These are phyloP conservation scores for Apotomis turbidana DNA, from an alignment of 2,888 invertebrate genomes.

Conservation along the genomic window DNA sequence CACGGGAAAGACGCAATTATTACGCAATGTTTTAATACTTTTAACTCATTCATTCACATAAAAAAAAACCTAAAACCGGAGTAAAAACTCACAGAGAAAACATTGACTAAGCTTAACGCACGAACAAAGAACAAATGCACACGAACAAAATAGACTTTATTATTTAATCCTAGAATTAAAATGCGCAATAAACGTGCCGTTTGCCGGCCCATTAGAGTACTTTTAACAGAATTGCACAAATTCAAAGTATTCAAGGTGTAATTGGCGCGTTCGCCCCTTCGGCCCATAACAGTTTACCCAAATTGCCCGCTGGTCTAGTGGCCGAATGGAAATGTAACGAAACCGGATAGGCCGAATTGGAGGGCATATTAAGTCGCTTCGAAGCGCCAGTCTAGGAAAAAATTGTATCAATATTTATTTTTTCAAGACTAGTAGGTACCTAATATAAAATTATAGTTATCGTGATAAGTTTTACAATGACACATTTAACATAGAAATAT, in stretches of 20 bases:
- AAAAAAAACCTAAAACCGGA: no score
- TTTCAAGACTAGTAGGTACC: no score
- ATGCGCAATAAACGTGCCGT: conserved; percentile 1
- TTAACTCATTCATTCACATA: no score
- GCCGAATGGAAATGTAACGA: conserved; percentile 19
- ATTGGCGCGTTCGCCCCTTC: conserved; percentile 15
- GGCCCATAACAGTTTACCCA: conserved; percentile 15
- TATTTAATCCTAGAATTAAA: conserved; percentile 2
- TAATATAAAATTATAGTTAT: no score
- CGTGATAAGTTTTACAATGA: no score
- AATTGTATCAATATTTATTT: no score
- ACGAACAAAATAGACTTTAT: not conserved
- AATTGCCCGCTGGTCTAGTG: not conserved
- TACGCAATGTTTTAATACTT: no score
- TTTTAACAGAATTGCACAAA: conserved; percentile 31
- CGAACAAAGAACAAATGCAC: not conserved
- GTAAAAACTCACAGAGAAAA: not conserved
- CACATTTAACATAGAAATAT: no score
- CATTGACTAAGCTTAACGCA: not conserved
- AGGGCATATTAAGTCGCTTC: not conserved
- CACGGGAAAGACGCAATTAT: no score
- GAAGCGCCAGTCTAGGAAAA: not conserved
- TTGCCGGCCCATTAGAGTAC: conserved; percentile 17
- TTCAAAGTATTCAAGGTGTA: conserved; percentile 28
- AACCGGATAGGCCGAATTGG: not conserved